Percentiles rank a stretch among this genome's conserved stretches.
phyloP scores from a whole-genome alignment of 2,113 vertebrate genomes.

The Salvelinus alpinus region DNA sequence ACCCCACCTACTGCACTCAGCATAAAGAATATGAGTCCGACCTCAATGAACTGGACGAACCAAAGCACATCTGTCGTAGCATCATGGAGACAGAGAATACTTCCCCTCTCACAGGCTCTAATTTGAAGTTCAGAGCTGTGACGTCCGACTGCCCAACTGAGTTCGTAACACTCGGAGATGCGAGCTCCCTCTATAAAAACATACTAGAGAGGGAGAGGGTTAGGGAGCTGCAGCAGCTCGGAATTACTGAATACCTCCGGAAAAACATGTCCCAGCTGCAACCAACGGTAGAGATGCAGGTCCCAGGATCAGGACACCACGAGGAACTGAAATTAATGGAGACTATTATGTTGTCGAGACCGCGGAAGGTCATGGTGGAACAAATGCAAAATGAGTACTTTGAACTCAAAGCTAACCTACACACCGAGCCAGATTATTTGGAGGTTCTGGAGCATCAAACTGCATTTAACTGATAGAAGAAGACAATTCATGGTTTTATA shows the following conservation, averaged over 20 bases:
- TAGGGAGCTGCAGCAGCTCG: constrained; percentile 91
- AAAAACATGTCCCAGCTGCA: constrained; percentile 95
- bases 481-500: constrained; percentile 24
- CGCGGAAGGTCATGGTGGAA: constrained; percentile 92
- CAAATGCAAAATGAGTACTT: constrained; percentile 99
- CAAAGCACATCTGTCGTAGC: constrained; percentile 81
- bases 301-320: constrained; percentile 83
- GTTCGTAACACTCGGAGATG: constrained; percentile 86
- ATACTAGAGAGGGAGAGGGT: constrained; percentile 93
- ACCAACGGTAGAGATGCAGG: constrained; percentile 82
- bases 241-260: constrained; percentile 92
- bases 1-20: constrained; percentile 90
- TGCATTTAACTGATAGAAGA: constrained; percentile 73
- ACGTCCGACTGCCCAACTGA: constrained; percentile 81
- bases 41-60: constrained; percentile 71
- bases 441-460: constrained; percentile 97
- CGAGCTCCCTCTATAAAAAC: constrained; percentile 89
- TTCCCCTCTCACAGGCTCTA: constrained; percentile 83
- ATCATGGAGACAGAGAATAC: constrained; percentile 87
- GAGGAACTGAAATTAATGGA: constrained; percentile 96
- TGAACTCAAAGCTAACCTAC: constrained; percentile 97
- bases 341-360: constrained; percentile 89
- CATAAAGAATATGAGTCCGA: constrained; percentile 80
- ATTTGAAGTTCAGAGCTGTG: constrained; percentile 78
- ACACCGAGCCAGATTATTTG: constrained; percentile 94